Conservation (phyloP, 2,888 invertebrate genomes). For the Campoplex nolae region DNA sequence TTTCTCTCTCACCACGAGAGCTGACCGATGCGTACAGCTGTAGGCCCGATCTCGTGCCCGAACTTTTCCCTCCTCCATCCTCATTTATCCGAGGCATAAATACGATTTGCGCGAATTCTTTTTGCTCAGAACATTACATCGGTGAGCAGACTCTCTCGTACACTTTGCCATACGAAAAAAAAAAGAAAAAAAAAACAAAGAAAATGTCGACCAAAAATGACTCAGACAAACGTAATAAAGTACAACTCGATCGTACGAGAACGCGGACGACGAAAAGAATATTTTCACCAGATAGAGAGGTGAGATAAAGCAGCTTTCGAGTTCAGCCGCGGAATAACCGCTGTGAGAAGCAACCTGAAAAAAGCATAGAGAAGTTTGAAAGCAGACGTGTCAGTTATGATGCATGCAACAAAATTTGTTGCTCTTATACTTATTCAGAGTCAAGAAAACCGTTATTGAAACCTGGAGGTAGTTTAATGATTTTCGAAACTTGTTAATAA, state of each 20-base stretch:
- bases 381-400: neutral
- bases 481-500: too few relatives aligned
- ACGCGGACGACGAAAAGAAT: slow-evolving; percentile 39
- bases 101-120: slow-evolving; percentile 55
- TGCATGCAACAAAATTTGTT: neutral
- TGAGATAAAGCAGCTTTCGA: slow-evolving; percentile 27
- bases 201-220: slow-evolving; percentile 48
- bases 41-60: slow-evolving; percentile 50
- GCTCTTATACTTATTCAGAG: neutral
- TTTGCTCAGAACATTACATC: slow-evolving; percentile 44
- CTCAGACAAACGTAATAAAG: slow-evolving; percentile 57
- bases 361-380: neutral
- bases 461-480: too few relatives aligned
- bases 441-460: too few relatives aligned
- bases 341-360: slow-evolving; percentile 22
- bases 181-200: slow-evolving; percentile 38
- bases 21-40: slow-evolving; percentile 61
- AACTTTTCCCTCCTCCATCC: slow-evolving; percentile 53
- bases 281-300: neutral
- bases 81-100: slow-evolving; percentile 45
- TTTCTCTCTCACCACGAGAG: slow-evolving; percentile 20
- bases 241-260: slow-evolving; percentile 44
- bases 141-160: slow-evolving; percentile 39
- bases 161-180: slow-evolving; percentile 21
- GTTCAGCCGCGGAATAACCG: neutral